Evolutionary conservation across 2,888 invertebrate species (phyloP), one percentile per base, ranked within the genome.

Genomic region (Eurytoma adleriae): DNA sequence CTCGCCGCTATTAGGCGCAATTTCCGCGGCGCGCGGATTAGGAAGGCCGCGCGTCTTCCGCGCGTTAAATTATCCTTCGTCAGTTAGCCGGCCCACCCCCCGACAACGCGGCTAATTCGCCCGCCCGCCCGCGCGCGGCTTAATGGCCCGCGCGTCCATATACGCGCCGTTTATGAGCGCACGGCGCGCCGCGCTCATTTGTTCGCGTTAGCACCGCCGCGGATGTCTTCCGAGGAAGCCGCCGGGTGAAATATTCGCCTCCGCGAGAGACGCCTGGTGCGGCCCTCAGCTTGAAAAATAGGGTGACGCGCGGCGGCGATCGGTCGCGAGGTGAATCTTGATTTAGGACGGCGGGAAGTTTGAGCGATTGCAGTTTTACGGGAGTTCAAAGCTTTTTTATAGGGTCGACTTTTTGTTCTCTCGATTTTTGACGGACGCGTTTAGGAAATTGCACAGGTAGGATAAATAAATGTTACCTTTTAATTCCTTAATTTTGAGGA

Each of bases 61-160:
- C 84, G 83, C 84, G 83, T 84, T 86, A 87, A 88, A 89, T 89
- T 89, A 89, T 86, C 88, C 89, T 87, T 86, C 88, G 86, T 89
- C 88, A 87, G 88, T 86, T 87, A 86, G 87, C 85, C 84, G 83
- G 85, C 84, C 85, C 84, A 84, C 86, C 84, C 81, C 82, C 30
- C 30, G 30, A 52, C 14, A 16, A 14, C 2, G 52, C 52, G 12
- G 87, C 85, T 83, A 83, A 85, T 84, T 85, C 84, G 84, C 86
- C 84, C 81, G 82, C 80, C 81, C 85, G 85, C 88, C 88, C 89
- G 89, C 88, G 71, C 71, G 83, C n/a, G 5, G 27, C 64, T 13
- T 4, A 52, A 52, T 16, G 52, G 12, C 12, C 14, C 52, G 52
- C 52, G 16, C 16, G 16, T 52, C 14, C 16, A 52, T 52, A 52